These are phyloP conservation scores for Ceuthmochares aereus DNA, from an alignment of 2,113 vertebrate genomes.

Conservation along the genomic window DNA sequence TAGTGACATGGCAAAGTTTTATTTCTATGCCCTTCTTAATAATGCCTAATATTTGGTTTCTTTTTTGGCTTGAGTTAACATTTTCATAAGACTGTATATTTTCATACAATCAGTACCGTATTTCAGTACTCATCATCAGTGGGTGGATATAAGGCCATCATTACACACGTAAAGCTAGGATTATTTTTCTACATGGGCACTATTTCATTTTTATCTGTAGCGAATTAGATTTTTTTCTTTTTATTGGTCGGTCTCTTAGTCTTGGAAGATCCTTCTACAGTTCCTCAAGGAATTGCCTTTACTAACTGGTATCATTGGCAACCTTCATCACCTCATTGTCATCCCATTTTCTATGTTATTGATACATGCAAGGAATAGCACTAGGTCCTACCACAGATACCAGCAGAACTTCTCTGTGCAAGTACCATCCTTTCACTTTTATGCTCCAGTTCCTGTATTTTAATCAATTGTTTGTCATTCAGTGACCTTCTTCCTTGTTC, in stretches of 20 bases:
- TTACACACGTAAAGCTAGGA: background rate
- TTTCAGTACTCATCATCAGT: background rate
- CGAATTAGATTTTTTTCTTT: background rate
- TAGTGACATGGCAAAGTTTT: background rate
- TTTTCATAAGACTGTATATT: background rate
- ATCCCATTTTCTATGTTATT: background rate
- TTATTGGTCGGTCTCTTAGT: background rate
- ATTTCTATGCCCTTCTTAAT: background rate
- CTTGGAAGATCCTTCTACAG: background rate
- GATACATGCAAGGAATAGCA: background rate
- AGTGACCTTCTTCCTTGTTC: background rate
- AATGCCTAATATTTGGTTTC: background rate
- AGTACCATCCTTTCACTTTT: background rate
- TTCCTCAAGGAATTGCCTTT: background rate
- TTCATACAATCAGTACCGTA: background rate
- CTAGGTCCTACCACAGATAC: background rate
- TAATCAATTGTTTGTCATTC: background rate
- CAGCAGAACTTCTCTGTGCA: background rate
- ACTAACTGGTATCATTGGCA: background rate
- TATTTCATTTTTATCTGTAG: background rate
- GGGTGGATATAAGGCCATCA: background rate
- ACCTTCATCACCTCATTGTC: background rate
- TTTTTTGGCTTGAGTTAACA: background rate
- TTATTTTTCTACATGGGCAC: background rate
- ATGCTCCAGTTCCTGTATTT: background rate